Evolutionary conservation across 1,140 invertebrate genomes (phyloP).

Genomic region (Paralvinella palmiformis): DNA sequence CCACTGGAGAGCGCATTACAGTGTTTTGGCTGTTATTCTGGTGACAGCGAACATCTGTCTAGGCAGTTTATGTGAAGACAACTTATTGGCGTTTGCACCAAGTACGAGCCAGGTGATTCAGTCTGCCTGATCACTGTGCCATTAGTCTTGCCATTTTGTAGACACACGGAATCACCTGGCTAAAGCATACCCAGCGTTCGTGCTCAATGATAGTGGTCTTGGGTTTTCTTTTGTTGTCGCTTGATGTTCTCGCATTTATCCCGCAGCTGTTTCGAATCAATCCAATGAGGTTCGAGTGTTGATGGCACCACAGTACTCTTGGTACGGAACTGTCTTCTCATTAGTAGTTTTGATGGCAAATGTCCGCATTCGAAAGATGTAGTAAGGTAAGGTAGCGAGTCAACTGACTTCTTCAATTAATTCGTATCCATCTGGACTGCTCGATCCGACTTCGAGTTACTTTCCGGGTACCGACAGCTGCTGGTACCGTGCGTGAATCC

Average conservation of each 20-base stretch:
- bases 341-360: too few species aligned
- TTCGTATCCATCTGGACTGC: neutral
- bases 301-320: too few species aligned
- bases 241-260: too few species aligned
- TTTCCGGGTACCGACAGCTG: too few species aligned
- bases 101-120: neutral
- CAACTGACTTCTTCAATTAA: neutral
- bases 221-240: neutral
- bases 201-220: neutral
- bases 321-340: too few species aligned
- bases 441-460: too few species aligned
- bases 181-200: neutral
- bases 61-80: neutral
- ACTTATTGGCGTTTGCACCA: slow-evolving; percentile 2
- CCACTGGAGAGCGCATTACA: slow-evolving; percentile 1
- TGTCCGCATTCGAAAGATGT: too few species aligned
- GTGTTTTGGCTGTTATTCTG: neutral
- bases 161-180: neutral
- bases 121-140: neutral
- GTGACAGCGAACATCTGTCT: neutral
- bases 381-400: too few species aligned
- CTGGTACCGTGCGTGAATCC: too few species aligned
- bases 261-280: too few species aligned
- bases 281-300: too few species aligned
- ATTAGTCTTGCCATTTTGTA: neutral